Base-by-base conservation (phyloP, 2,113 vertebrate species). In the Regulus satrapa region DNA sequence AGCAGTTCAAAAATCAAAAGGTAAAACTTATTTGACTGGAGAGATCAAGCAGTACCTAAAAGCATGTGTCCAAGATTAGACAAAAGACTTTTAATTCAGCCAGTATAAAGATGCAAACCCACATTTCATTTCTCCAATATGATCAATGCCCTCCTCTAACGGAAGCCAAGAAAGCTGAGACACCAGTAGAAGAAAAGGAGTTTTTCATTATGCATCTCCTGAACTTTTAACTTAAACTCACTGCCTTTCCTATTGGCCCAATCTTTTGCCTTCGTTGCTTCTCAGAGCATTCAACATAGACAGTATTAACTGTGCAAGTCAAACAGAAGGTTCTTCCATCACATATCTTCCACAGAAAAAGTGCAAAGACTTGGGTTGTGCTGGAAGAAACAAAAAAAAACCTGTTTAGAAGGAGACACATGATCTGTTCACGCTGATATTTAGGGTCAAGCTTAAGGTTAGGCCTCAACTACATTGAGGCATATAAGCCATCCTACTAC, bases 381-480 rank as follows among this genome's bases (percentile, higher is more conserved):
- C 32, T 96, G 87, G 75, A 92, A 90, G 64, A 92, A 92, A 79
- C n/a, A 76, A 72, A 85, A 92, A 92, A 56, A 89, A 91, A 52
- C 3, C 9, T 72, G 32, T 64, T 77, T 36, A 21, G 80, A 83
- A 66, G 18, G 31, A 80, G 21, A 51, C 4, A 6, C 9, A 29
- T 14, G 7, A 59, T 49, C 41, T 54, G 20, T 7, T 46, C 8
- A 10, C 41, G 41, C 5, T 66, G 23, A 18, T 63, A 59, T 28
- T 77, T 56, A 73, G 26, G 12, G 36, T 63, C 34, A 92, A 51
- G 18, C 24, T 81, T 36, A 63, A 83, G 19, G 8, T 18, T 18
- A 38, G 34, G 54, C 64, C 79, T 75, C 16, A 3, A 12, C 31
- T 63, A 18, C 26, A 58, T 32, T 69, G 20, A 69, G 24, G 26